Base-by-base conservation (phyloP, 2,797 vertebrate genomes). In the Spinus pinus region DNA sequence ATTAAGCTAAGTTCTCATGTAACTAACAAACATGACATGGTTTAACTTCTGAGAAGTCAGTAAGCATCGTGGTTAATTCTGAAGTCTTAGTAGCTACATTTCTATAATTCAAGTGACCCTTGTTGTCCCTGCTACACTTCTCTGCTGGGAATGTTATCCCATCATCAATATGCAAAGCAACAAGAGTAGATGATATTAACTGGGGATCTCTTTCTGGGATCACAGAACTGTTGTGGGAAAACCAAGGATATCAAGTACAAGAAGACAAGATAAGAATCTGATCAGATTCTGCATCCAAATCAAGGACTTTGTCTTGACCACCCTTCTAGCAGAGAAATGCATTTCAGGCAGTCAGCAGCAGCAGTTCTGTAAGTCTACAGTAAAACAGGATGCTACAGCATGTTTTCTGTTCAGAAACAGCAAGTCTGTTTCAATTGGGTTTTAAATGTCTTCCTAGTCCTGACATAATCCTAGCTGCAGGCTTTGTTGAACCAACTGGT, bases 381-480 rank as follows among this genome's bases (percentile, higher is more conserved):
- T 58, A 89, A 92, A 92, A 92, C 22, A 82, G 35, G 81, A 77
- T 69, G 50, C 35, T 64, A 54, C 41, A 81, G 46, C 72, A 44
- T 39, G 16, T 82, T 86, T 93, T 92, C 61, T 67, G 42, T 84
- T 96, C 90, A 88, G 82, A 90, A 92, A 61, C 62, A 84, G 89
- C 53, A 81, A 89, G 49, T 89, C 73, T 75, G 41, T 25, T 93
- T 95, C 89, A 74, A 3, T 6, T 90, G 67, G 82, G 31, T 83
- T 95, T 96, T 86, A 94, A 93, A 97, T 84, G 80, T 93, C 93
- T 95, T 88, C 60, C 73, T 72, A 86, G 70, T 64, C 80, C 51
- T 91, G 86, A 95, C 92, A 92, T 95, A 95, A 95, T 96, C 88
- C 92, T 96, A 95, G 92, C 77, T 95, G 83, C 91, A 86, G 94